Evolutionary conservation across 2,888 invertebrate genomes (phyloP).

Genomic region (Macrophya alboannulata): DNA sequence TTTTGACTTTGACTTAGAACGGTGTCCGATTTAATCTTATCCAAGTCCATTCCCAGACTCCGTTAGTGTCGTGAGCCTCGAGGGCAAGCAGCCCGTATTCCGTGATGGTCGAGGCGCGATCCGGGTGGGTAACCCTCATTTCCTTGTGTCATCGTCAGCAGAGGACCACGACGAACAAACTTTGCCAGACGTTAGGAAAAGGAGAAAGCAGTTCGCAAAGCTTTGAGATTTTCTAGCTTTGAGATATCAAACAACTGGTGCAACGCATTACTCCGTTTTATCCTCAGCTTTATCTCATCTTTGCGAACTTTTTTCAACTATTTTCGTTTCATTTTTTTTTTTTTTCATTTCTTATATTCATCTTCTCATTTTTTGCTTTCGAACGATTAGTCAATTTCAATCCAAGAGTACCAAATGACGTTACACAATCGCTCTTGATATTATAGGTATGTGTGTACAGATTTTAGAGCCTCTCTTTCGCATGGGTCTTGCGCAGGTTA

Average conservation of each 20-base stretch:
- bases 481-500: background rate
- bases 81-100: constrained; percentile 43
- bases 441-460: background rate
- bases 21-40: constrained; percentile 26
- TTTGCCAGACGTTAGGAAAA: constrained; percentile 15
- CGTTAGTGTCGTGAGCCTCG: background rate
- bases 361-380: too few relatives aligned
- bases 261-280: constrained; percentile 10
- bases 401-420: background rate
- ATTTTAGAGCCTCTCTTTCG: constrained; percentile 9
- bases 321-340: background rate
- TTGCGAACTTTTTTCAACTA: background rate
- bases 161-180: constrained; percentile 48
- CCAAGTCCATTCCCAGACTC: constrained; percentile 21
- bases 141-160: constrained; percentile 73
- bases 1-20: background rate
- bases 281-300: background rate
- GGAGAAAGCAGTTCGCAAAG: background rate
- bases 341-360: background rate
- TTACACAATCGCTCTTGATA: background rate
- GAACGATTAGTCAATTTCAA: background rate
- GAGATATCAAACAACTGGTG: constrained; percentile 38
- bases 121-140: constrained; percentile 67
- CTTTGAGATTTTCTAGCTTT: constrained; percentile 43
- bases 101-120: constrained; percentile 34